Base-by-base conservation (phyloP, 1,140 invertebrate genomes). In the Procambarus virginalis region DNA sequence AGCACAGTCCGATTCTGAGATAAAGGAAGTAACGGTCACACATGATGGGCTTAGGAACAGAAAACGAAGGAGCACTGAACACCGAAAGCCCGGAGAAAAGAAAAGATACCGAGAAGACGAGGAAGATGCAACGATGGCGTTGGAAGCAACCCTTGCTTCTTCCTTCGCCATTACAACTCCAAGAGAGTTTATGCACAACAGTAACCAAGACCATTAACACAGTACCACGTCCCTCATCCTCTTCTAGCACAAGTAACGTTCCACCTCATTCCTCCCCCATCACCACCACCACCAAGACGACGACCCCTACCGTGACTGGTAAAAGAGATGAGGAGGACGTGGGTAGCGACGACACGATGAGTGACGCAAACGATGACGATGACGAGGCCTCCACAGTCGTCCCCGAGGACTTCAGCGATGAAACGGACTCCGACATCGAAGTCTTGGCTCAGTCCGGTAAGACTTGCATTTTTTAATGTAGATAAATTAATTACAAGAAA, bases 371-470 rank as follows among this genome's bases (percentile, higher is more conserved):
- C 76, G 85, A 87, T 14, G 77, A 79, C 12, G 87, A 89, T 58
- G 88, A 89, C 58, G 88, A 84, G 64, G 82, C 81, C 17, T 84
- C 88, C 51, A 89, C 88, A 17, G 88, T 89, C 70, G 88, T 89
- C 17, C 88, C 88, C 48, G 88, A 89, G 22, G 88, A 89, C 75
- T 89, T 89, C 51, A 55, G 46, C 51, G 45, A 84, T 81, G 88
- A 84, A 6, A 78, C 88, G 73, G 88, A 89, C n/a, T 89, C 88
- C 5, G 88, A 89, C 58, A 89, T 89, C 73, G 88, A 89, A 58
- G 82, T 89, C 81, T 49, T 89, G 58, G 34, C 45, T 10, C 88
- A 89, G 55, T 89, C 88, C 3, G 88, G 88, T 89, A 83, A 87
- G 86, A 51, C 12, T 55, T 55, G 8, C 4, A 1, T 55, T 55